Evolutionary conservation across 2,113 vertebrate species (phyloP).

Genomic region (Egretta garzetta): DNA sequence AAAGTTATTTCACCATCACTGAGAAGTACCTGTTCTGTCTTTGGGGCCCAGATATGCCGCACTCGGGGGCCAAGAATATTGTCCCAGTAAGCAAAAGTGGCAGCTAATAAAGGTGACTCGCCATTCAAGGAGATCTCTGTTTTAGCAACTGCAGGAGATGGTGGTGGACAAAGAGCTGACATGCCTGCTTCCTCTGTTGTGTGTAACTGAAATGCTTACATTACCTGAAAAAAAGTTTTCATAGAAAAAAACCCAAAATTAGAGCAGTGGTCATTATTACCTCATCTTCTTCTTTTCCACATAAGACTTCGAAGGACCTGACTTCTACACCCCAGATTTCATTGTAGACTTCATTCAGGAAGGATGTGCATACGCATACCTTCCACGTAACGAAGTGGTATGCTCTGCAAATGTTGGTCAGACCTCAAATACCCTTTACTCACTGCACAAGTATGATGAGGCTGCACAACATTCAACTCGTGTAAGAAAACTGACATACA

Average conservation of each 20-base stretch:
- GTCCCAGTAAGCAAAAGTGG: constrained; percentile 99
- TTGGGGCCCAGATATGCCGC: constrained; percentile 94
- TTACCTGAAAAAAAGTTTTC: constrained; percentile 29
- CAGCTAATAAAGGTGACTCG: constrained; percentile 92
- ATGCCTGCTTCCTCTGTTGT: constrained; percentile 66
- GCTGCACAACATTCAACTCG: neutral
- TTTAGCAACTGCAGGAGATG: constrained; percentile 96
- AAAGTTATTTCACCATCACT: constrained; percentile 96
- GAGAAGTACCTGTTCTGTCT: constrained; percentile 85
- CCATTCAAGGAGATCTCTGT: constrained; percentile 89
- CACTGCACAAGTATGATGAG: neutral
- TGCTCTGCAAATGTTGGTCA: neutral
- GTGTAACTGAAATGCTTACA: neutral
- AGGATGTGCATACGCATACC: neutral
- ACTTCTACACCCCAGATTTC: neutral
- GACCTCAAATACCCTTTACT: neutral
- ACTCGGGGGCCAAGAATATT: constrained; percentile 97
- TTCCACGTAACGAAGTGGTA: accelerated
- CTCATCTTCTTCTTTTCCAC: neutral
- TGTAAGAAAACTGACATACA: accelerated
- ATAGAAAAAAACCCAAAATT: neutral
- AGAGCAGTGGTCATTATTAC: neutral
- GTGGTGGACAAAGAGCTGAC: constrained; percentile 92
- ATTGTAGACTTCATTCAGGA: neutral
- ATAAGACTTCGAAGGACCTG: neutral